Evolutionary conservation across 2,797 vertebrate species (phyloP), one percentile per base, ranked within the genome.

Genomic region (Martes flavigula): DNA sequence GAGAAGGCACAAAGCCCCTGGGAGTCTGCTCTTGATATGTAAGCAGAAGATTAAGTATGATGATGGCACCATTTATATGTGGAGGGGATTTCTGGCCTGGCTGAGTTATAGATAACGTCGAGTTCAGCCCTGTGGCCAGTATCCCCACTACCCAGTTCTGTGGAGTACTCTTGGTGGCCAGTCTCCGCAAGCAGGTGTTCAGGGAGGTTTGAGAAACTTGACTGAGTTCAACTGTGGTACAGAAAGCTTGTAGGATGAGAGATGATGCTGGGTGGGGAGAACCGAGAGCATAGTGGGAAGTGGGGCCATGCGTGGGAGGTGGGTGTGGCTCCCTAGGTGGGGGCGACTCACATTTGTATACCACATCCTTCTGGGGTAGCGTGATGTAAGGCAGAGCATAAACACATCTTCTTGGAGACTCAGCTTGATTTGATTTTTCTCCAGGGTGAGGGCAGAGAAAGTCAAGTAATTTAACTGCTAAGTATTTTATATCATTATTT

Each of bases 381-480:
- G n/a, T 54, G 25, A n/a, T 25, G 48, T 13, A 38, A 48, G 23
- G 14, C 54, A 82, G 4, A 58, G 51, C 4, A 15, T 60, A 8
- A 77, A 32, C n/a, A 11, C 0, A 2, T 78, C 17, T 87, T 84
- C 46, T 77, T 10, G 10, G 79, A 85, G 40, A 86, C 12, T 87
- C 6, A 15, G 30, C 35, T 92, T 82, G 40, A 86, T 20, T 95
- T 89, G 11, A n/a, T 88, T 15, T 15, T 78, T 90, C 54, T 51
- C 43, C 15, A 30, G 73, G 2, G 13, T 3, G 43, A 9, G 35
- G 17, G 43, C n/a, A 78, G 17, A 92, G 32, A 92, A 95, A 88
- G 23, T 56, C 70, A 94, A 58, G 66, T 79, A 97, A 86, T 73
- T 92, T 95, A 96, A 96, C 78, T 78, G 40, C 64, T 85, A 86